Conservation (phyloP, 2,797 vertebrate genomes). For the Lates japonicus region DNA sequence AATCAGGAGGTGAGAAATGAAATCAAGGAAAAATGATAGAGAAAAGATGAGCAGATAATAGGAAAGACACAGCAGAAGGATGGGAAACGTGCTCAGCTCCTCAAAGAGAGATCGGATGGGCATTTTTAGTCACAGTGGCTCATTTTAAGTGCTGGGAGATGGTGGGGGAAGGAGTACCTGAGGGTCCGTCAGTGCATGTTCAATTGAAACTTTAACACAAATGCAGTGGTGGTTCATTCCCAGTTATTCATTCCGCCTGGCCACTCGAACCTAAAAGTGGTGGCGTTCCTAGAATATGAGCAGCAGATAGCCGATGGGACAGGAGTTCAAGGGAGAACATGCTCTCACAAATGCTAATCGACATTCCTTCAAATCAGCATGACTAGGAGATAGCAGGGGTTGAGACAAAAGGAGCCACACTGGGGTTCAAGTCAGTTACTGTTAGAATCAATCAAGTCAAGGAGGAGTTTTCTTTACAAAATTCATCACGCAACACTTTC, state of each 20-base stretch:
- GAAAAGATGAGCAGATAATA: conserved; percentile 27
- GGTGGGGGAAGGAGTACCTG: conserved; percentile 65
- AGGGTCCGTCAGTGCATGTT: conserved; percentile 67
- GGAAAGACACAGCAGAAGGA: conserved; percentile 25
- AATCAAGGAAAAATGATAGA: conserved; percentile 39
- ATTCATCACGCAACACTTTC: conserved; percentile 73
- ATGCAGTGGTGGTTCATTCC: conserved; percentile 40
- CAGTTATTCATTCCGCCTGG: no score
- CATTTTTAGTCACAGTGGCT: conserved; percentile 50
- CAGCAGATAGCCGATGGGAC: conserved; percentile 48
- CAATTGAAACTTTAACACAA: conserved; percentile 64
- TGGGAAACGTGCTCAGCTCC: conserved; percentile 11
- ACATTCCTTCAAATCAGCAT: conserved; percentile 59
- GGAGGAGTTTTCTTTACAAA: conserved; percentile 68
- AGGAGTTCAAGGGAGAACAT: conserved; percentile 25
- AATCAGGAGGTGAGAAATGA: conserved; percentile 43
- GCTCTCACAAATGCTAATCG: conserved; percentile 55
- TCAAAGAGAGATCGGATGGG: conserved; percentile 53
- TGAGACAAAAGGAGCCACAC: conserved; percentile 59
- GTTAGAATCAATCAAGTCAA: conserved; percentile 76
- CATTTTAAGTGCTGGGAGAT: conserved; percentile 62
- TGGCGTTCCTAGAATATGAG: conserved; percentile 51
- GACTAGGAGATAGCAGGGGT: conserved; percentile 48
- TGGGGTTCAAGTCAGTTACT: conserved; percentile 63
- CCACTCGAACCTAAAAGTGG: no score